These are phyloP conservation scores for Phaethornis superciliosus DNA, from an alignment of 2,113 vertebrate species.

Conservation along the genomic window DNA sequence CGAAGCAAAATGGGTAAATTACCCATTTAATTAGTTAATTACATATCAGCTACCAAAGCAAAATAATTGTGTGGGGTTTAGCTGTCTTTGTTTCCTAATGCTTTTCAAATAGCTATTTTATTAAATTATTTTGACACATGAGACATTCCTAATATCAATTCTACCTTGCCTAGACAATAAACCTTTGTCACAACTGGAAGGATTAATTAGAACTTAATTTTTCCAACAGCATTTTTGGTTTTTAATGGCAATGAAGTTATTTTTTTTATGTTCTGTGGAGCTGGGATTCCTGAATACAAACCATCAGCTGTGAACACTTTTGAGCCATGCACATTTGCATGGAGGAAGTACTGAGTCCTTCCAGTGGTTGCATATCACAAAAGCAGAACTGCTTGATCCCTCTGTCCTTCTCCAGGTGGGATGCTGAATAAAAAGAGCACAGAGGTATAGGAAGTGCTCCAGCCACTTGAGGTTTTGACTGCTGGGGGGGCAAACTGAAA, in stretches of 20 bases:
- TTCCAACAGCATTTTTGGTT: neutral
- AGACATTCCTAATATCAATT: neutral
- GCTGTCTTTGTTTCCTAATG: neutral
- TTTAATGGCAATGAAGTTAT: neutral
- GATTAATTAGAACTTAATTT: neutral
- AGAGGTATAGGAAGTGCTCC: neutral
- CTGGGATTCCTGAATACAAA: neutral
- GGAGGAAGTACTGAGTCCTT: neutral
- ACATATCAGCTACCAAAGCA: neutral
- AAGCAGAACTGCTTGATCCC: neutral
- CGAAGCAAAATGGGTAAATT: constrained; percentile 2
- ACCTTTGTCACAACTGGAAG: neutral
- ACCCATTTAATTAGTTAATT: constrained; percentile 14
- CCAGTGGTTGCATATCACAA: neutral
- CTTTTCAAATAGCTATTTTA: constrained; percentile 5
- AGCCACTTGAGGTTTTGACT: neutral
- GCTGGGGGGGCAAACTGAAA: neutral
- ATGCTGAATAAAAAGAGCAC: neutral
- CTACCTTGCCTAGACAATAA: neutral
- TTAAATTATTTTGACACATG: neutral
- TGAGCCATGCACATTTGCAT: neutral
- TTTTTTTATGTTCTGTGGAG: neutral
- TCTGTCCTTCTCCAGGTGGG: neutral
- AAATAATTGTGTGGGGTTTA: neutral
- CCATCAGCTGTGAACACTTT: neutral